Base-by-base conservation (phyloP, 1,140 invertebrate genomes). In the Cardiocondyla obscurior region DNA sequence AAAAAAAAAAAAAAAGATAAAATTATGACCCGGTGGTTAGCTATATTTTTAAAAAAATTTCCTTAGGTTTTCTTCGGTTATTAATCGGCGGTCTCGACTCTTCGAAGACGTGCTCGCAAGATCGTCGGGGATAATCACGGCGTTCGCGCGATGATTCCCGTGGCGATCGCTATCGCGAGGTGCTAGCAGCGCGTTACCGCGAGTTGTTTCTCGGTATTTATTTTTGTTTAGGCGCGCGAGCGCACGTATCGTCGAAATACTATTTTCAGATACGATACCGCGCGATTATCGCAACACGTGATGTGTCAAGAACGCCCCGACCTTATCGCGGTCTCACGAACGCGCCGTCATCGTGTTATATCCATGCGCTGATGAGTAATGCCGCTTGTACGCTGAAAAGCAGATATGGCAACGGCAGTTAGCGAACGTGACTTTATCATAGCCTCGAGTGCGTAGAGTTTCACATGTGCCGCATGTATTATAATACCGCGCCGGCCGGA, bases 221-320 rank as follows among this genome's bases (percentile, higher is more conserved):
- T 84, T 88, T 77, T 81, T 73, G 60, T 83, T 88, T 85, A 57
- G 51, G 5, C 30, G 53, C 12, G 42, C 44, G 28, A 28, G 39
- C n/a, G 25, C 57, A 33, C 25, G 51, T 44, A 55, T 62, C 77
- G 55, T 12, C 33, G n/a, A 25, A 53, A 42, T n/a, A n/a, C 58
- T 88, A 76, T 82, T 88, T 88, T 74, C 19, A 88, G 67, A 83
- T 83, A 16, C 25, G 10, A 5, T 77, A 82, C 85, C 85, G 58
- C 73, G 79, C 74, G 5, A 46, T 85, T 88, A 85, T 88, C 85
- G 73, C 85, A 39, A 67, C 83, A 69, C 77, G 72, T 72, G 76
- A 82, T 81, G 67, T 70, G 49, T 44, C 58, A 30, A 74, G 67
- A 85, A 57, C 57, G 74, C 16, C 30, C 16, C 36, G 64, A 62